Base-by-base conservation (phyloP, 2,113 vertebrate species). In the Alethe castanea region DNA sequence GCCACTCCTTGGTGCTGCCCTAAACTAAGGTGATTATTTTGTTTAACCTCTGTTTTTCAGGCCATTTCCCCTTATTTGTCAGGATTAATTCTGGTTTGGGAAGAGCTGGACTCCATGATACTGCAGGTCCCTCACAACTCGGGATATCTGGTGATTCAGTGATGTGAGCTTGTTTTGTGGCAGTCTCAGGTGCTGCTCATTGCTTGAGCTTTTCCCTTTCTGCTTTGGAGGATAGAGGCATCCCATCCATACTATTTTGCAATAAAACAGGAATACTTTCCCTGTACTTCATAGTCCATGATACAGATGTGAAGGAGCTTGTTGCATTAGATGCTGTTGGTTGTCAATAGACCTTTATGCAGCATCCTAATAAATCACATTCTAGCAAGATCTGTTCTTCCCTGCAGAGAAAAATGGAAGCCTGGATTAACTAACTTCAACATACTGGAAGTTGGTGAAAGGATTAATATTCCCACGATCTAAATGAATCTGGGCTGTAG, bases 91-190 rank as follows among this genome's bases (percentile, higher is more conserved):
- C 12, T 24, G 35, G 23, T 44, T 83, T 76, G 52, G 52, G 29
- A 50, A 65, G 22, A 65, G 35, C 50, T 29, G 15, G 42, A 23
- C 25, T 56, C 40, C 19, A 19, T 28, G n/a, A 11, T n/a, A 35
- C 29, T 48, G 35, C 0, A 0, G 42, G 19, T 48, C 29, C 24
- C 50, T 85, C 19, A 42, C 35, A 74, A 0, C 12, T 29, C 0
- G 0, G 50, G 19, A 57, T 48, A 24, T 19, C 47, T 35, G 40
- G 50, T 40, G 35, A 35, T 65, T 74, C 0, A 0, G 5, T 40
- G 19, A 24, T 40, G 29, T 56, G 24, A 56, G 9, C 25, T 65
- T 54, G 3, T 74, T 87, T 92, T 50, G n/a, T 24, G 44, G 54
- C 64, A 38, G 12, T 33, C 7, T 54, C 40, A 35, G 24, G 28